phyloP scores from a whole-genome alignment of 1,140 invertebrate species.

The Drosophila bocqueti region DNA sequence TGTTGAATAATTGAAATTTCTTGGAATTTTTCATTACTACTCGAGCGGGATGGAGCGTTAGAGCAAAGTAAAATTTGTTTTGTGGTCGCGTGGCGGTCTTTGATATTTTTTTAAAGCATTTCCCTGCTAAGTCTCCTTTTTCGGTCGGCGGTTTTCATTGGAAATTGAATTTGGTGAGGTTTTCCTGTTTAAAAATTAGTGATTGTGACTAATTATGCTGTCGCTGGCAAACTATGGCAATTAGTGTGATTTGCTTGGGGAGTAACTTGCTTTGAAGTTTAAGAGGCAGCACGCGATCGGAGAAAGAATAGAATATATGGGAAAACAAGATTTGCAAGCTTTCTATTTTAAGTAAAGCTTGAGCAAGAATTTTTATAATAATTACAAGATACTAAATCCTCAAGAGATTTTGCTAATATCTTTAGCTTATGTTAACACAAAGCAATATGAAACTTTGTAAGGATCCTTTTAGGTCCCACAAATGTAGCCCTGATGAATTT shows the following conservation, averaged over 20 bases:
- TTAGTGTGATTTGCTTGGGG: conserved; percentile 16
- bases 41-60: conserved; percentile 26
- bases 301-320: background rate
- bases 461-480: background rate
- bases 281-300: background rate
- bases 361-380: no score
- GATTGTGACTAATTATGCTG: conserved; percentile 68
- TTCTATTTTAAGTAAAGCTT: background rate
- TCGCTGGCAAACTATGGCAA: conserved; percentile 33
- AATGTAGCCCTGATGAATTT: conserved; percentile 2
- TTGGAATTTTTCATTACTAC: conserved; percentile 73
- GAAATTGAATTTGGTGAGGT: conserved; percentile 54
- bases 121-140: conserved; percentile 1
- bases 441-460: background rate
- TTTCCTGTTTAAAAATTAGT: conserved; percentile 53
- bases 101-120: conserved; percentile 49
- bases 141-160: conserved; percentile 41
- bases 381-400: no score
- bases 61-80: conserved; percentile 51
- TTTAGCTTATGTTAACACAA: no score
- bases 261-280: conserved; percentile 19
- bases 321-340: background rate
- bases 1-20: conserved; percentile 84
- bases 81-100: conserved; percentile 72
- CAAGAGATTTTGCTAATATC: no score